Base-by-base conservation (phyloP, 2,888 invertebrate species). In the Arctia plantaginis region DNA sequence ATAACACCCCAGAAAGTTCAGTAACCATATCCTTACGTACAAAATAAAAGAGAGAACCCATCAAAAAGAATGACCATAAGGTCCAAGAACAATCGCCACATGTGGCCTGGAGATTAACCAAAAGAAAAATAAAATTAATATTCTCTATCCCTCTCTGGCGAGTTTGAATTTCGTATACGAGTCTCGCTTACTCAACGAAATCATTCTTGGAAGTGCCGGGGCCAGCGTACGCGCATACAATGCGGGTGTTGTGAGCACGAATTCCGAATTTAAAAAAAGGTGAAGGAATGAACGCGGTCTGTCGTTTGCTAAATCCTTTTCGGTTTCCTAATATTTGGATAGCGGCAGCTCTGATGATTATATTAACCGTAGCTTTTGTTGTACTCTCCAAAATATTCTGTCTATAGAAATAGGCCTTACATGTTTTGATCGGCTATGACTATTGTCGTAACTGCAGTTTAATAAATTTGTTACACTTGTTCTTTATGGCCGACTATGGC, bases 11-110 rank as follows among this genome's bases (percentile, higher is more conserved):
- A 86, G 87, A 91, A 92, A 91, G 91, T 92, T 92, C 90, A 92
- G 87, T 92, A 90, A 91, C 92, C 92, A 92, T 88, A 85, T 85
- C 85, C 82, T 78, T 81, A 76, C 76, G 74, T 80, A 82, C 80
- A 84, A 89, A 90, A 87, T 85, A 89, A 88, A 90, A 82, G 85
- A 89, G 78, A 72, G 78, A 81, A 77, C 76, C 85, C 88, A 89
- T 86, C 89, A 85, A 80, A 85, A 88, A 87, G 91, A 94, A 92
- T 95, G 95, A 94, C 95, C 95, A 91, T 94, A 95, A 93, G 95
- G 95, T 94, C 95, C 94, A 91, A 92, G 93, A 94, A 94, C 94
- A 94, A 94, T 94, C 94, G 90, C 95, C 94, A 95, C 95, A 95
- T 95, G 95, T 95, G 95, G 95, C 92, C 94, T 90, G 92, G 92